Evolutionary conservation across 2,888 invertebrate genomes (phyloP).

Genomic region (Anthoptus insignis): DNA sequence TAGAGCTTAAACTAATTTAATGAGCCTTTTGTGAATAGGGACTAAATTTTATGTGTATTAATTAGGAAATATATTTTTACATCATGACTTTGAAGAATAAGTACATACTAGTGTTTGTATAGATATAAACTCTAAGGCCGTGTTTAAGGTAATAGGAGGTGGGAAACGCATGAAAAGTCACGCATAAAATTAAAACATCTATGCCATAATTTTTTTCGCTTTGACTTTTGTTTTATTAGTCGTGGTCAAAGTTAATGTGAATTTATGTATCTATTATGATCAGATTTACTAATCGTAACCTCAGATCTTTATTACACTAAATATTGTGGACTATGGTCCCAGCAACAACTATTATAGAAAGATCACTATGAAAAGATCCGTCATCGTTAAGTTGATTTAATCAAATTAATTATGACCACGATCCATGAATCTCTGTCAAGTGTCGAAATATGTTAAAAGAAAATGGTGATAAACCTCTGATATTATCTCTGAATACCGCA

Average conservation of each 20-base stretch:
- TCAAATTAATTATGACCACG: not conserved
- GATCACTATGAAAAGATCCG: too few relatives aligned
- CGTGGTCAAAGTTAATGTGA: not conserved
- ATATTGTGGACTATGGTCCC: too few relatives aligned
- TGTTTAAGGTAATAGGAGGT: not conserved
- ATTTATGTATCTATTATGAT: not conserved
- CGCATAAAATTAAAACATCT: too few relatives aligned
- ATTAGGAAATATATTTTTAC: conserved; percentile 54
- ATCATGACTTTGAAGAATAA: conserved; percentile 49
- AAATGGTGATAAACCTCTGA: too few relatives aligned
- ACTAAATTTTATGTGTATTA: conserved; percentile 47
- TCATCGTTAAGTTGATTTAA: not conserved
- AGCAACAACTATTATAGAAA: too few relatives aligned
- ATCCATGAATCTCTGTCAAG: not conserved
- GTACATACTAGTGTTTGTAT: conserved; percentile 29
- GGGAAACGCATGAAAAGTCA: too few relatives aligned
- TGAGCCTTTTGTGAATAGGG: conserved; percentile 47
- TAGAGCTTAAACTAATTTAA: conserved; percentile 27
- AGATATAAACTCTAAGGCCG: conserved; percentile 5
- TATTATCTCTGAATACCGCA: conserved; percentile 5
- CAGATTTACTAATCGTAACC: too few relatives aligned
- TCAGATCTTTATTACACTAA: too few relatives aligned
- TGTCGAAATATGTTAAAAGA: too few relatives aligned
- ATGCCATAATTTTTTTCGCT: not conserved
- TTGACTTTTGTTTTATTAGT: not conserved